Conservation (phyloP, 2,113 vertebrate species). For the Propithecus coquereli region DNA sequence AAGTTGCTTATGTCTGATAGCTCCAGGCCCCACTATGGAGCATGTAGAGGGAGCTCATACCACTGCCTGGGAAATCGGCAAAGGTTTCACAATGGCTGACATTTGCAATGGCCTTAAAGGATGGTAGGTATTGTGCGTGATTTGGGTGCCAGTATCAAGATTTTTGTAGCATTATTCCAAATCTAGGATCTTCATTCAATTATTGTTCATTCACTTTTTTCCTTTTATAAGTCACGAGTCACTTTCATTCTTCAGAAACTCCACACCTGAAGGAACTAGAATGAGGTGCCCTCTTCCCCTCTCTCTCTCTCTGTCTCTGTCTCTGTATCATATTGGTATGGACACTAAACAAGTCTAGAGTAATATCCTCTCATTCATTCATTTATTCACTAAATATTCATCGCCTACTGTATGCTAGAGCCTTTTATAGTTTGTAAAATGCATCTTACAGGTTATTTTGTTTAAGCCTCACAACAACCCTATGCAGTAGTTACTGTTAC, state of each 20-base stretch:
- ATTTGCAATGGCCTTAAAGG: neutral
- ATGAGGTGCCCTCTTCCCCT: neutral
- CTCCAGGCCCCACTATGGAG: too few relatives aligned
- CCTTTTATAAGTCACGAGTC: neutral
- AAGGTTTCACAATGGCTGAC: neutral
- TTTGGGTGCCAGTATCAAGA: neutral
- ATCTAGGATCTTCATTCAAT: neutral
- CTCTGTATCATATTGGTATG: neutral
- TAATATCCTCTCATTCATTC: neutral
- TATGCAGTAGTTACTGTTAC: neutral
- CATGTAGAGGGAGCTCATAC: neutral
- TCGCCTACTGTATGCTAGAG: neutral
- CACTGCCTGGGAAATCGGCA: neutral
- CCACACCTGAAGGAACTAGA: neutral
- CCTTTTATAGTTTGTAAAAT: neutral
- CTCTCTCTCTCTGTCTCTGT: neutral
- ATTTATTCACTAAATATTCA: neutral
- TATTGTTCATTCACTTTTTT: neutral
- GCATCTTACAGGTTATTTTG: neutral
- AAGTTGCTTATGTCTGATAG: too few relatives aligned
- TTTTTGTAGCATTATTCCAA: neutral
- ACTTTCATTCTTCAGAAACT: neutral
- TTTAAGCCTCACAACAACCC: neutral
- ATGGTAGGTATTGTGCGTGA: neutral
- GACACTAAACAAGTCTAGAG: neutral